Percentiles rank a stretch among this genome's conserved stretches.
Conservation (phyloP, 1,140 invertebrate species). For the Plutomurus gul region DNA sequence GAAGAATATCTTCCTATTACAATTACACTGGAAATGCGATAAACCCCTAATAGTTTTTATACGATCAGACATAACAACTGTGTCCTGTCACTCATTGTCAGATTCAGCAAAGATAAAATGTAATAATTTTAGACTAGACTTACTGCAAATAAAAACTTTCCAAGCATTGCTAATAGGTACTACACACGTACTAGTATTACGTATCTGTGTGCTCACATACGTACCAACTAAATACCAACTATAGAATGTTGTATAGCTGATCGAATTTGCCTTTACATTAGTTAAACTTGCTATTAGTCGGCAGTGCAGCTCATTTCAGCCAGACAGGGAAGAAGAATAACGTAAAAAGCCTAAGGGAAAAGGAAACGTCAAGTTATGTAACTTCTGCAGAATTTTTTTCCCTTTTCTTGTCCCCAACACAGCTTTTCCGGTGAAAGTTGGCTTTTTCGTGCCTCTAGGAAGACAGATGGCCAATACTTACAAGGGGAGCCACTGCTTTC, state of each 20-base stretch:
- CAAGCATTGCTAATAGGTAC: too few species aligned
- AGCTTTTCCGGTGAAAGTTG: not conserved
- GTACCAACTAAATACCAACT: too few species aligned
- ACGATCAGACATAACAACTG: not conserved
- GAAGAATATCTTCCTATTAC: not conserved
- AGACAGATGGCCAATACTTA: constrained; percentile 10
- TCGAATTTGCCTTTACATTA: too few species aligned
- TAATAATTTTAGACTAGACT: too few species aligned
- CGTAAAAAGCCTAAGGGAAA: not conserved
- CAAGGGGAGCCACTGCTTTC: too few species aligned
- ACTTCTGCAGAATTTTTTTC: constrained; percentile 3
- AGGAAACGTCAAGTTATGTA: constrained; percentile 29
- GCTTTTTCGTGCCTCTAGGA: not conserved
- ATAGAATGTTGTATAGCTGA: too few species aligned
- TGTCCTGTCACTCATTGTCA: constrained; percentile 6
- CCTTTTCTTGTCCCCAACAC: not conserved
- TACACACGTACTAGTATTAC: too few species aligned
- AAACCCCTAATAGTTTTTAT: not conserved
- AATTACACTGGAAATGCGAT: not conserved
- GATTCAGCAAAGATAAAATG: not conserved
- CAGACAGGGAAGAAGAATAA: not conserved
- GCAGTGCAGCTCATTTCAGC: not conserved
- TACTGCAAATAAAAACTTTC: too few species aligned
- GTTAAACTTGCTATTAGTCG: too few species aligned
- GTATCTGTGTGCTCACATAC: too few species aligned